These are phyloP conservation scores for Syngnathus rostellatus DNA, from an alignment of 2,797 vertebrate species.

Conservation along the genomic window DNA sequence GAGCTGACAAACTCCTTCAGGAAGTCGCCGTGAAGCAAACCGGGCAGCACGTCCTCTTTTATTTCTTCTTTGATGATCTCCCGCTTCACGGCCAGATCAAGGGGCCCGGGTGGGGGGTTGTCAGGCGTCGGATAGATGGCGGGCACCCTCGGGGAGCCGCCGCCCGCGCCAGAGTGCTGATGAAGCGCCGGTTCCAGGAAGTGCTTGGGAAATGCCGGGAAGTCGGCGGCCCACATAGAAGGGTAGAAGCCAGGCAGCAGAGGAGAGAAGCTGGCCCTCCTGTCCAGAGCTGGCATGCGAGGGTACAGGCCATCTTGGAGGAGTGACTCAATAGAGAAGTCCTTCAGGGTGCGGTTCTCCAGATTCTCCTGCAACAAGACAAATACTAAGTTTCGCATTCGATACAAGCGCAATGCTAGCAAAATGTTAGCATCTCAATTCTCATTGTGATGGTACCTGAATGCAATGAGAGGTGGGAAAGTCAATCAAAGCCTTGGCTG, in stretches of 20 bases:
- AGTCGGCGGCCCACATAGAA: slow-evolving; percentile 84
- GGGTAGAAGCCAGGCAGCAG: slow-evolving; percentile 87
- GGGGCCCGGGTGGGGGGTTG: slow-evolving; percentile 72
- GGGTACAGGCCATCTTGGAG: slow-evolving; percentile 92
- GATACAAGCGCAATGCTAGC: neutral
- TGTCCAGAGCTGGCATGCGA: slow-evolving; percentile 77
- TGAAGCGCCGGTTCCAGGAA: slow-evolving; percentile 68
- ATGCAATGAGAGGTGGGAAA: neutral
- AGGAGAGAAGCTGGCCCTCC: slow-evolving; percentile 78
- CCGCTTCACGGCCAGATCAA: slow-evolving; percentile 89
- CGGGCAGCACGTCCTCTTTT: slow-evolving; percentile 80
- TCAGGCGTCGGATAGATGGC: slow-evolving; percentile 36
- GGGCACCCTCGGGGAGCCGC: slow-evolving; percentile 35
- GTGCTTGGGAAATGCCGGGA: slow-evolving; percentile 78
- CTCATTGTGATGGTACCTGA: too few relatives aligned
- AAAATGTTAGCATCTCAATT: too few relatives aligned
- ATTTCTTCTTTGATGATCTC: slow-evolving; percentile 92
- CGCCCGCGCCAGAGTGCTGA: slow-evolving; percentile 36
- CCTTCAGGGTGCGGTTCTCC: slow-evolving; percentile 76
- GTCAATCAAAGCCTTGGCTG: too few relatives aligned
- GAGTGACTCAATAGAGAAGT: slow-evolving; percentile 94
- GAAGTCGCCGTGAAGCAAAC: slow-evolving; percentile 81
- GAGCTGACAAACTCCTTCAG: slow-evolving; percentile 85
- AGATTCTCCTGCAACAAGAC: slow-evolving; percentile 61
- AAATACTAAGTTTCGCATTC: slow-evolving; percentile 1